These are phyloP conservation scores for Aplidium turbinatum DNA, from an alignment of 23 tunicate species.

Conservation along the genomic window DNA sequence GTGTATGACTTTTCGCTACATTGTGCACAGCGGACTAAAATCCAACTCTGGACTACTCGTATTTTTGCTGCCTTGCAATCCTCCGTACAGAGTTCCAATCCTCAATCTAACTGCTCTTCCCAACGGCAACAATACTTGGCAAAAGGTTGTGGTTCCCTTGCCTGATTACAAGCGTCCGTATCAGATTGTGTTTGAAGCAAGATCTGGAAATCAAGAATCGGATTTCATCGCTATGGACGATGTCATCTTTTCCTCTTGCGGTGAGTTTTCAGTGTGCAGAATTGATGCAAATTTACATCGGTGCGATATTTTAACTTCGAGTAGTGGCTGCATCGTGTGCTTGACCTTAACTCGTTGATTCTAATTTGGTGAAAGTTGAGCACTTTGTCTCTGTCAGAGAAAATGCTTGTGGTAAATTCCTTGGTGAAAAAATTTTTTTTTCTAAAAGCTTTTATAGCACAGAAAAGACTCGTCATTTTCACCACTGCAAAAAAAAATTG, in stretches of 20 bases:
- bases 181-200: conserved; percentile 71
- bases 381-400: too few species aligned
- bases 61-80: conserved; percentile 77
- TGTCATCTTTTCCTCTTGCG: conserved; percentile 76
- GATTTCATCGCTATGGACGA: conserved; percentile 76
- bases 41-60: conserved; percentile 53
- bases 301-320: too few species aligned
- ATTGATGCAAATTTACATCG: too few species aligned
- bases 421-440: too few species aligned
- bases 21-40: conserved; percentile 31
- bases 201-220: conserved; percentile 16
- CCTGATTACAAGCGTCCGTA: conserved; percentile 81
- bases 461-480: too few species aligned
- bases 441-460: too few species aligned
- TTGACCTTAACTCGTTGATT: too few species aligned
- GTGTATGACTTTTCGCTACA: conserved; percentile 75
- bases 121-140: conserved; percentile 48
- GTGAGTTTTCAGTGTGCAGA: too few species aligned
- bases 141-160: conserved; percentile 51
- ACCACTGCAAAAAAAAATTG: too few species aligned
- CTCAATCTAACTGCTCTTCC: conserved; percentile 52
- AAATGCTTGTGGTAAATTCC: too few species aligned
- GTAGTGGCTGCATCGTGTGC: too few species aligned
- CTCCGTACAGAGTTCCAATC: conserved; percentile 73
- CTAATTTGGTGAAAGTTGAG: too few species aligned